These are phyloP conservation scores for Myotis myotis DNA, from an alignment of 2,797 vertebrate species.

Conservation along the genomic window DNA sequence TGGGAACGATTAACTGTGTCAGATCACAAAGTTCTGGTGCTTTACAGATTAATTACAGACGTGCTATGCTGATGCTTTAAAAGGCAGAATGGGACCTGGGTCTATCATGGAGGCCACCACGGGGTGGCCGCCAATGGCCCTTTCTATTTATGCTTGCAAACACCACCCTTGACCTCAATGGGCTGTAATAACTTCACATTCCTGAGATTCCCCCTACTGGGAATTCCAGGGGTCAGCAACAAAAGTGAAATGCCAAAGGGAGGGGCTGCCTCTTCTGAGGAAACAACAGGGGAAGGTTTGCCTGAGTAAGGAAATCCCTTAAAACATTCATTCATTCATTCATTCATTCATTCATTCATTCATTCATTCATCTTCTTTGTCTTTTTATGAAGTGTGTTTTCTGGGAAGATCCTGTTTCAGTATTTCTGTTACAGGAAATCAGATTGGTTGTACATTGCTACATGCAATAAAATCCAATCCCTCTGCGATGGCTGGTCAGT, in stretches of 20 bases:
- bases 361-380: no score
- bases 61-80: neutral
- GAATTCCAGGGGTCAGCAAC: neutral
- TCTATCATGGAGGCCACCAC: fast-evolving
- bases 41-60: neutral
- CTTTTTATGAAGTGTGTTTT: neutral
- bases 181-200: neutral
- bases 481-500: neutral
- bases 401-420: neutral
- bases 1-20: constrained; percentile 42
- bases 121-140: neutral
- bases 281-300: neutral
- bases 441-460: neutral
- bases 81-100: neutral
- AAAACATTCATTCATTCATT: neutral
- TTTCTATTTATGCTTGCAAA: neutral
- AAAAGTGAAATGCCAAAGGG: neutral
- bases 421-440: neutral
- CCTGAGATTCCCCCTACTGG: neutral
- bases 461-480: fast-evolving
- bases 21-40: neutral
- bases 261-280: neutral
- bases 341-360: neutral
- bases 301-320: neutral
- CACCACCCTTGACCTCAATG: neutral